Evolutionary conservation across 2,113 vertebrate species (phyloP), one percentile per base, ranked within the genome.

Genomic region (Lampris incognitus): DNA sequence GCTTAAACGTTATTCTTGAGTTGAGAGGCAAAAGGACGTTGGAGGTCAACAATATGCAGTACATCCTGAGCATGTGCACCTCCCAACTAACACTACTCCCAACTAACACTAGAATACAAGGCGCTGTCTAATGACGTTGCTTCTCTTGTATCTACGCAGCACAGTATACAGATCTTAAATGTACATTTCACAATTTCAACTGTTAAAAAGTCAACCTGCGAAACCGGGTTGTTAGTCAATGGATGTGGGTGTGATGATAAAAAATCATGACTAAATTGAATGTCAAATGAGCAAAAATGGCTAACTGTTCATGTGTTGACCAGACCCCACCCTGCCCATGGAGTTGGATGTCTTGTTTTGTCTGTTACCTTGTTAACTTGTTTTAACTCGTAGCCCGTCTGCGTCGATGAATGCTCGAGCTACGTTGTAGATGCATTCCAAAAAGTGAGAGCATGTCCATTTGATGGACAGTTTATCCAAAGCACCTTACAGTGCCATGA

Each of bases 391-490:
- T n/a, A 6, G 11, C 65, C 57, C 3, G 44, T 71, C 11, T 71
- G 11, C 59, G 52, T 51, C 52, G 58, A 8, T 37, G n/a, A 46
- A 46, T 7, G 44, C 7, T 5, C 44, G 36, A 69, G 49, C 10
- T 63, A 72, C 69, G 69, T 13, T 41, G 24, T 67, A 57, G 58
- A 68, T 71, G 46, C 54, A 71, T 13, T 78, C 63, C 60, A 37
- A 70, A 24, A 24, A 24, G 24, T 24, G 57, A 46, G 44, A 36
- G 5, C 7, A 58, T 62, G 41, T 49, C 49, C 56, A 66, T 70
- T 72, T 67, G 61, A 13, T 76, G 67, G 57, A 55, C 62, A 66
- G 71, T 80, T 79, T 41, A 76, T 81, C 58, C 73, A 69, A 79
- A 73, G 55, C 69, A 42, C 67, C 59, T 57, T 51, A 41, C 58